Percentiles rank a stretch among this genome's conserved stretches.
Evolutionary conservation across 1,140 invertebrate species (phyloP).

Genomic region (Zaprionus africanus): DNA sequence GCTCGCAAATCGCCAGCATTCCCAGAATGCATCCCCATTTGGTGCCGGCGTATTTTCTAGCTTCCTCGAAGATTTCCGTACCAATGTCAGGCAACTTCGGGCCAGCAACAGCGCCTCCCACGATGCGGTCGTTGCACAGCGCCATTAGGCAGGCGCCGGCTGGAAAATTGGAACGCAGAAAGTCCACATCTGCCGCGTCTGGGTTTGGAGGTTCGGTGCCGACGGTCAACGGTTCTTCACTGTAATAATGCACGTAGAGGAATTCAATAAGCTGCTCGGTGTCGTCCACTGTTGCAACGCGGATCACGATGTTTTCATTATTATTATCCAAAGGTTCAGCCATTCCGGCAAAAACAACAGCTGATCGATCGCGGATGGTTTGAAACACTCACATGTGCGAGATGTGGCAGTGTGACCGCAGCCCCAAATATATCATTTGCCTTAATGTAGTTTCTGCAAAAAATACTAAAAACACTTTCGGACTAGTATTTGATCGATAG

Average conservation of each 20-base stretch:
- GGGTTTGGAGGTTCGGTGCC: conserved; percentile 56
- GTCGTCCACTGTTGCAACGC: conserved; percentile 26
- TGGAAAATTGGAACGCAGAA: conserved; percentile 57
- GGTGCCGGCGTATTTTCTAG: conserved; percentile 19
- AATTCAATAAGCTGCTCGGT: conserved; percentile 44
- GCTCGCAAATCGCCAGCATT: conserved; percentile 46
- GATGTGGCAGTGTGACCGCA: conserved; percentile 15
- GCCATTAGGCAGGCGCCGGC: conserved; percentile 55
- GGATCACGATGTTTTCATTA: conserved; percentile 29
- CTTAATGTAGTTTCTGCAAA: not conserved
- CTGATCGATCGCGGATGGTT: not conserved
- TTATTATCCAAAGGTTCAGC: not conserved
- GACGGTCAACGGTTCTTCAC: conserved; percentile 60
- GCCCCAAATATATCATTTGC: too few species aligned
- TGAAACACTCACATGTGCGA: not conserved
- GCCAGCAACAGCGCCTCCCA: conserved; percentile 56
- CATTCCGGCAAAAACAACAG: not conserved
- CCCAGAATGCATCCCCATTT: conserved; percentile 67
- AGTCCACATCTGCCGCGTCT: conserved; percentile 42
- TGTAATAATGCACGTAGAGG: conserved; percentile 60
- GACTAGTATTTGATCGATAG: not conserved
- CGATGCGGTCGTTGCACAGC: conserved; percentile 35
- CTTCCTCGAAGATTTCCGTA: conserved; percentile 25
- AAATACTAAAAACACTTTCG: conserved; percentile 14
- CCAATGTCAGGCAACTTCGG: conserved; percentile 43